Evolutionary conservation across 2,797 vertebrate genomes (phyloP), one percentile per base, ranked within the genome.

Genomic region (Sebastes flavidus): DNA sequence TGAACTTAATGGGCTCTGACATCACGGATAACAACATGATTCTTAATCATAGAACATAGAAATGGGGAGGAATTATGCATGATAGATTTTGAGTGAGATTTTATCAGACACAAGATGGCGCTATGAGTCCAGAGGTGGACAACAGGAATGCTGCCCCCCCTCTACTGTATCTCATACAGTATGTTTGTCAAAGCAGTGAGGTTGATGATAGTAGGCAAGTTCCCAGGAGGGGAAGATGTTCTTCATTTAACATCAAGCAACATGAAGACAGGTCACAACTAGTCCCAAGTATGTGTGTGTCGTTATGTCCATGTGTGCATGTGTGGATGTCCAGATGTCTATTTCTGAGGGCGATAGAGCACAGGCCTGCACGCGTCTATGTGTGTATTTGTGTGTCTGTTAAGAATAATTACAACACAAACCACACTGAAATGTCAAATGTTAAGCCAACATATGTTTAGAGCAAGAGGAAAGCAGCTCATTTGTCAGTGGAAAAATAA

Each of bases 81-180:
- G 3, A 46, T 12, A 27, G 8, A 10, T 24, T 73, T 60, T 66
- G 7, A 52, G 6, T 2, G 8, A 55, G 32, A 20, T 58, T 27
- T 42, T 55, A 54, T 54, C 29, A 56, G 68, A 74, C 94, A 94
- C 92, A 88, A 93, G 95, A 92, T 92, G 94, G 94, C 82, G 83
- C 91, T 91, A 59, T 89, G 63, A 63, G 8, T 60, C 77, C 76
- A 88, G 65, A 81, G 65, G 32, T 58, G 8, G 14, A 77, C 20
- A 68, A 7, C 3, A 7, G 9, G 81, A 77, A 14, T 2, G 14
- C 22, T 24, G 22, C 12, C 27, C 12, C 2, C 4, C 20, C 16
- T 14, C 32, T 62, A 36, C 13, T 38, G 61, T 63, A 36, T 36
- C 22, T 24, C 7, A 25, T 38, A 30, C 11, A 67, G 30, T 4